Evolutionary conservation across 2,888 invertebrate species (phyloP).

Genomic region (Gandaritis pyraliata): DNA sequence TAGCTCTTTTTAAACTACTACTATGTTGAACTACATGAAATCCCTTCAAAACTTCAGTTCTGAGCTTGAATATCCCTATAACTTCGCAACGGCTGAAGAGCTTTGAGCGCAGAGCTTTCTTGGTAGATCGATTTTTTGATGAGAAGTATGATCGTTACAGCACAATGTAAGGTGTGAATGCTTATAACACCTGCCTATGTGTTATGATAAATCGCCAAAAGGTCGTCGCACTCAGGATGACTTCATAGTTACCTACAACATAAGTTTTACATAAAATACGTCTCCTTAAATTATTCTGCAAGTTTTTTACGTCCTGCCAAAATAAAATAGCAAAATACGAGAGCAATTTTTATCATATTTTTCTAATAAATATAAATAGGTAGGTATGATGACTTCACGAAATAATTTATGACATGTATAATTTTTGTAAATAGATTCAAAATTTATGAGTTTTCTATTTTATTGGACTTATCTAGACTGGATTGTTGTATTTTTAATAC

Average conservation of each 20-base stretch:
- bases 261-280: slow-evolving; percentile 12
- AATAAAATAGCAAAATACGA: slow-evolving; percentile 22
- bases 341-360: slow-evolving; percentile 25
- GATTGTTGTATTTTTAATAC: slow-evolving; percentile 5
- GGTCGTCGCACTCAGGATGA: slow-evolving; percentile 21
- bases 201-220: slow-evolving; percentile 12
- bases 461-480: slow-evolving; percentile 12
- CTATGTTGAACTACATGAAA: too few species aligned
- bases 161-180: too few species aligned
- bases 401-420: slow-evolving; percentile 22
- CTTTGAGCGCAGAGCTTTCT: too few species aligned
- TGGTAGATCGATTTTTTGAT: too few species aligned
- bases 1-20: too few species aligned
- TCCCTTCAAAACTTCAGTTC: too few species aligned
- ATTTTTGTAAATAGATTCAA: slow-evolving; percentile 11
- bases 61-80: too few species aligned
- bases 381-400: neutral
- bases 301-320: neutral
- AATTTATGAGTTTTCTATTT: slow-evolving; percentile 11
- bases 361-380: slow-evolving; percentile 12
- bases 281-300: neutral
- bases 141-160: too few species aligned
- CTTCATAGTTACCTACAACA: slow-evolving; percentile 18
- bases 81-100: too few species aligned
- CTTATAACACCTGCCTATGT: neutral